Evolutionary conservation across 35 echinoderm and acorn worm species (phyloP).

Genomic region (Stichopus chloronotus): DNA sequence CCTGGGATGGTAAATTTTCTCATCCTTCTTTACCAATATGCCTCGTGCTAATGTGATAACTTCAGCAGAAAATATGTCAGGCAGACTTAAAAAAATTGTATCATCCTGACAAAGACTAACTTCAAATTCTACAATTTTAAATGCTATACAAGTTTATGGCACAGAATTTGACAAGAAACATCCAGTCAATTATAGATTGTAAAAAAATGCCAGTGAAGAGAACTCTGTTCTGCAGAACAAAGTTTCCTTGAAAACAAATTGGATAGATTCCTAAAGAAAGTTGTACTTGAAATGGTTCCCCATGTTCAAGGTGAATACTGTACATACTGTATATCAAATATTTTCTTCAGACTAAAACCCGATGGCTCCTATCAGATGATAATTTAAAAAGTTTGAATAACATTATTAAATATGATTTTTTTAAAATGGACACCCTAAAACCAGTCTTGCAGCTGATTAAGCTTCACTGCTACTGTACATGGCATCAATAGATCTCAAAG

Average conservation of each 20-base stretch:
- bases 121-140: neutral
- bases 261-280: slow-evolving; percentile 18
- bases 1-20: neutral
- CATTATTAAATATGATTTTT: slow-evolving; percentile 34
- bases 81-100: neutral
- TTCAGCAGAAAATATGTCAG: neutral
- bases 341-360: slow-evolving; percentile 40
- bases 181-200: slow-evolving; percentile 26
- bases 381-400: neutral
- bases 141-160: neutral
- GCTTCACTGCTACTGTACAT: slow-evolving; percentile 14
- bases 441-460: neutral
- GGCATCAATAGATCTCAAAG: slow-evolving; percentile 31
- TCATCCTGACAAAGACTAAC: neutral
- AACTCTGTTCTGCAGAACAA: neutral
- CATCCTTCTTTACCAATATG: neutral
- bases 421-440: slow-evolving; percentile 18
- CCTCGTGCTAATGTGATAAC: neutral
- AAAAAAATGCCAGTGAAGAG: neutral
- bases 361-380: neutral
- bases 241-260: slow-evolving; percentile 16
- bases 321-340: slow-evolving; percentile 36
- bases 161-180: slow-evolving; percentile 17
- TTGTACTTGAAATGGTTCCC: slow-evolving; percentile 20
- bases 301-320: neutral